Evolutionary conservation across 2,797 vertebrate species (phyloP), one percentile per base, ranked within the genome.

Genomic region (Ataeniobius toweri): DNA sequence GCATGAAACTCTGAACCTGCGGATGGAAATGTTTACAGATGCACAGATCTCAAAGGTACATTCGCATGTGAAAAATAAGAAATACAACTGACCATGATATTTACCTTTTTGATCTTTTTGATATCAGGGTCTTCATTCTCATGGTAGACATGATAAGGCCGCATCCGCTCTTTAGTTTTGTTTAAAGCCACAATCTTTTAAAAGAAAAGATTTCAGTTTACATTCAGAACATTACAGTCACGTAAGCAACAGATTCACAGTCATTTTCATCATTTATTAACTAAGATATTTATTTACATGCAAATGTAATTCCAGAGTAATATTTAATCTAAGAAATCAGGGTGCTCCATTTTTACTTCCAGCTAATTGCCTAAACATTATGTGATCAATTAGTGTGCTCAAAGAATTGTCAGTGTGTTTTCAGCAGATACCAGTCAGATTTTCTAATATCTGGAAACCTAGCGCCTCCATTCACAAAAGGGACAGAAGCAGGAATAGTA

Each of bases 91-190:
- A 58, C 14, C 6, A 31, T 8, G 0, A 55, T 16, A 10, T 55
- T 79, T 95, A 98, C 98, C 98, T 99, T 99, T 93, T 99, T 99
- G 80, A 99, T 99, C 93, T 99, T 99, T 94, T 99, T 99, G 76
- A 99, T 99, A 85, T 99, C 98, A 5, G 98, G 98, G 85, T 99
- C 97, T 74, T 99, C 98, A 1, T 97, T 97, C 86, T 98, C 97
- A 72, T 97, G 97, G 89, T 94, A 94, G 78, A 96, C 94, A 65
- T 98, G 98, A 89, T 98, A 98, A 50, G 98, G 98, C 59, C 97
- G 89, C 97, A 99, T 99, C 79, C 97, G 96, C 93, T 99, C 98
- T 95, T 98, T 99, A 65, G 98, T 99, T 96, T 98, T 99, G 95
- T 99, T 99, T 85, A 99, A 95, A 67, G 98, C 98, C 56, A 98